phyloP scores from a whole-genome alignment of 2,888 invertebrate genomes.

The Incurvaria masculella region DNA sequence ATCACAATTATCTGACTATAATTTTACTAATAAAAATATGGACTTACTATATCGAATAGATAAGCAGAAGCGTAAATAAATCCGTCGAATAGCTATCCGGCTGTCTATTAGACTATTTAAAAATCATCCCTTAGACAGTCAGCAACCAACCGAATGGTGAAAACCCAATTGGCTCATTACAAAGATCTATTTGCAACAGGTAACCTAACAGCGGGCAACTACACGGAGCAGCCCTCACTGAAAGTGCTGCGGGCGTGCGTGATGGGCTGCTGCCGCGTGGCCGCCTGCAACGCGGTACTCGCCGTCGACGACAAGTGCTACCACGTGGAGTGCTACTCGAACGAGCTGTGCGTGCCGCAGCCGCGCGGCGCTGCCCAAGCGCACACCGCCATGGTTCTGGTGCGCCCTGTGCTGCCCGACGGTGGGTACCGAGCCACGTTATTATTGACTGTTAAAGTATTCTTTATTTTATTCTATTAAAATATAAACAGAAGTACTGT shows the following conservation, averaged over 20 bases:
- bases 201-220: constrained; percentile 59
- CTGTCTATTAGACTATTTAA: no score
- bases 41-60: no score
- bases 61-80: no score
- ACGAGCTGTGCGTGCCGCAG: constrained; percentile 69
- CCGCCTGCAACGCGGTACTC: constrained; percentile 75
- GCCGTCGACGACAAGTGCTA: constrained; percentile 72
- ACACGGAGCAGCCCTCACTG: constrained; percentile 51
- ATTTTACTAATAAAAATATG: no score
- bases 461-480: no score
- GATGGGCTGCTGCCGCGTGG: constrained; percentile 62
- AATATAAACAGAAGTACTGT: no score
- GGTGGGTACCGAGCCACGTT: no score
- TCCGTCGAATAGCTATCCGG: no score
- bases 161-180: background rate
- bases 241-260: constrained; percentile 62
- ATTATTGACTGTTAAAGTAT: no score
- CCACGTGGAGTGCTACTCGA: constrained; percentile 68
- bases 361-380: constrained; percentile 45
- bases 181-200: constrained; percentile 24
- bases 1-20: no score
- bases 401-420: constrained; percentile 64
- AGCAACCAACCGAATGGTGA: background rate
- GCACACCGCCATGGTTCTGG: constrained; percentile 72
- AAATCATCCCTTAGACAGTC: background rate